Base-by-base conservation (phyloP, 2,888 invertebrate genomes). In the Chirona hameri region DNA sequence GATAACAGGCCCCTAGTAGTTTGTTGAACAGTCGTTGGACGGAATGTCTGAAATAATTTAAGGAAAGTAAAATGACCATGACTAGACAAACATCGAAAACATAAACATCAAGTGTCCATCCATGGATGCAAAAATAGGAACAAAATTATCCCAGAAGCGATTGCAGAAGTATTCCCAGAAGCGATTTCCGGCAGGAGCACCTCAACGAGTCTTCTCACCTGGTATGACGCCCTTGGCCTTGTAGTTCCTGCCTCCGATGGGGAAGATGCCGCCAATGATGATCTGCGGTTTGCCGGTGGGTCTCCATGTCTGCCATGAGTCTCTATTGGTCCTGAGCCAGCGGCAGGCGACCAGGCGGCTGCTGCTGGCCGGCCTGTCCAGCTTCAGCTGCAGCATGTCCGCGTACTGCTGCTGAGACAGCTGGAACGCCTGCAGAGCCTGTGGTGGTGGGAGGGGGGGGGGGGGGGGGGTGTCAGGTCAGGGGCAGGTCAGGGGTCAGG, bases 261-360 rank as follows among this genome's bases (percentile, higher is more conserved):
- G 94, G 87, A 94, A 93, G 85, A 93, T 92, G 0, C 93, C 93
- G 31, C 92, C 92, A 65, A 93, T 90, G 85, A 90, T 90, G 18
- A 93, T 86, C 1, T 87, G 85, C 1, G 89, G 89, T 79, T 88
- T 86, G 89, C 89, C 90, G 21, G 82, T 82, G 55, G 84, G 83
- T 84, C 85, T 85, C 86, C 48, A 88, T 87, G 83, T 84, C 0
- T 84, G 85, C 88, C 91, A 90, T 0, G 88, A 87, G 0, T 88
- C 85, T 10, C 88, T 85, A 85, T 91, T 90, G 0, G 89, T 86
- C 21, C 85, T 86, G 85, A 94, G 87, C 94, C 94, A 95, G 12
- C 89, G 87, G 87, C 94, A 94, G 0, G 94, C 93, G 0, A 91
- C 52, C 81, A 83, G 84, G 84, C 80, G 87, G 87, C 82, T 69